phyloP scores from a whole-genome alignment of 1,140 invertebrate species.

The Rhyacophila brunnea region DNA sequence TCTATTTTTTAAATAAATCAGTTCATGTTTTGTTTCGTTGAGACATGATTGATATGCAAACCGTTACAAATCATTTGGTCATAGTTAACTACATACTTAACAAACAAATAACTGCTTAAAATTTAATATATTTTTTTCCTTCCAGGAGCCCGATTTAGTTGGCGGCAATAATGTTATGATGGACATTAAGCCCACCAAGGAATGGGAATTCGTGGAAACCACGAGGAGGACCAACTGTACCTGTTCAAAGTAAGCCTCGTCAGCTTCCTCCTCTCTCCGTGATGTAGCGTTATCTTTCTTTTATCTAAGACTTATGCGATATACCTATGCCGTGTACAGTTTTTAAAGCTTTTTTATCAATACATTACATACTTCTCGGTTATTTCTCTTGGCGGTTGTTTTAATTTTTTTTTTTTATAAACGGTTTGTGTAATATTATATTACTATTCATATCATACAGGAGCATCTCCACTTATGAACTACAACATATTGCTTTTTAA shows the following conservation, averaged over 20 bases:
- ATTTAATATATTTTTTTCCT: constrained; percentile 9
- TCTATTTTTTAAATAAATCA: too few species aligned
- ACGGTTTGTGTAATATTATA: too few species aligned
- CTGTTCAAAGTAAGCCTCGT: constrained; percentile 69
- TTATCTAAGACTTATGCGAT: not conserved
- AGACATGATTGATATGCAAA: too few species aligned
- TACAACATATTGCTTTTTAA: too few species aligned
- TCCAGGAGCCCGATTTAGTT: constrained; percentile 24
- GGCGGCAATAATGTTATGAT: constrained; percentile 14
- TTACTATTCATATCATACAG: too few species aligned
- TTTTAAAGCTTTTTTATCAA: not conserved
- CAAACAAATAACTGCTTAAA: too few species aligned
- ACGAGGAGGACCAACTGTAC: constrained; percentile 75
- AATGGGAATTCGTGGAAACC: constrained; percentile 87
- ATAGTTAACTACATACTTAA: too few species aligned
- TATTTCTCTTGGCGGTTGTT: too few species aligned
- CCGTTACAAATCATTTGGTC: too few species aligned
- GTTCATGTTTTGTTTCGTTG: too few species aligned
- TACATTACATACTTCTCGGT: not conserved
- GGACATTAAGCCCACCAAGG: constrained; percentile 37
- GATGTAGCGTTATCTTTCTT: not conserved
- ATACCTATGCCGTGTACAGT: not conserved
- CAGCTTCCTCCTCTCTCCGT: not conserved
- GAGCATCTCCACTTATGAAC: too few species aligned
- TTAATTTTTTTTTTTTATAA: not conserved